Evolutionary conservation across 2,888 invertebrate species (phyloP).

Genomic region (Shargacucullia verbasci): DNA sequence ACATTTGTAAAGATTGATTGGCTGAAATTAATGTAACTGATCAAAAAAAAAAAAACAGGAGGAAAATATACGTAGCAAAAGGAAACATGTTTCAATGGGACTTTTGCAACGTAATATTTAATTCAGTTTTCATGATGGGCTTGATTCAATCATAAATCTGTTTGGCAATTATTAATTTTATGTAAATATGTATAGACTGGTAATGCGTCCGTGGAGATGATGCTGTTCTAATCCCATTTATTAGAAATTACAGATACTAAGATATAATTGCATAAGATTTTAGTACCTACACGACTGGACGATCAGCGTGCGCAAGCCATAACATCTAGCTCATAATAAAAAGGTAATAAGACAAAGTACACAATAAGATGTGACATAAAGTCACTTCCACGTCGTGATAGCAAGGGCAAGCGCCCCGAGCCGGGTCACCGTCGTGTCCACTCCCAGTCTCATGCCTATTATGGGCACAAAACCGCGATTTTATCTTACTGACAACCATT

Average conservation of each 20-base stretch:
- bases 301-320: constrained; percentile 11
- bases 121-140: constrained; percentile 5
- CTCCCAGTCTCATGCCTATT: constrained; percentile 61
- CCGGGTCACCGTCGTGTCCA: constrained; percentile 68
- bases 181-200: background rate
- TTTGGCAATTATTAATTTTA: constrained; percentile 14
- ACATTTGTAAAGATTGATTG: constrained; percentile 35
- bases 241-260: too few species aligned
- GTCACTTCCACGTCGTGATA: constrained; percentile 64
- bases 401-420: constrained; percentile 65
- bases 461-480: constrained; percentile 64
- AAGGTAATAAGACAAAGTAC: constrained; percentile 52
- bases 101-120: constrained; percentile 12
- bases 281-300: constrained; percentile 1
- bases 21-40: constrained; percentile 12
- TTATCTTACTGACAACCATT: constrained; percentile 69
- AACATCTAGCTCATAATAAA: constrained; percentile 29
- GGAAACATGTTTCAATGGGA: constrained; percentile 10
- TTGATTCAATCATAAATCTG: constrained; percentile 8
- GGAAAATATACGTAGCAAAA: constrained; percentile 9
- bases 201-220: too few species aligned
- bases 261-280: background rate
- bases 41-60: constrained; percentile 10
- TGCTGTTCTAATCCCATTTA: too few species aligned
- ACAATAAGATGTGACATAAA: constrained; percentile 65